Percentiles rank a stretch among this genome's conserved stretches.
Evolutionary conservation across 1,140 invertebrate genomes (phyloP).

Genomic region (Drosophila nikananu): DNA sequence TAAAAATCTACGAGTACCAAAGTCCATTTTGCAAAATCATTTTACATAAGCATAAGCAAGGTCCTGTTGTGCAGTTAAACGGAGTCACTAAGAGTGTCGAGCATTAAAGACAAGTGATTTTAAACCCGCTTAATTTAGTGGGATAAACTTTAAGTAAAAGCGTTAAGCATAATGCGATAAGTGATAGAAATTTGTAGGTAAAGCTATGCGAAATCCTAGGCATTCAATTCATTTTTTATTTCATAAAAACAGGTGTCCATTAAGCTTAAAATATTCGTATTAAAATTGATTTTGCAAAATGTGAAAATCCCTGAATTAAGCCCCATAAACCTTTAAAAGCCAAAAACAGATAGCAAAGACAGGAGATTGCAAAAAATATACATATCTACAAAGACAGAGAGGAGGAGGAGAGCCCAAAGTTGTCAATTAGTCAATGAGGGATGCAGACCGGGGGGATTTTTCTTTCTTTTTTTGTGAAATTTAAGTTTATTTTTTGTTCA

Average conservation of each 20-base stretch:
- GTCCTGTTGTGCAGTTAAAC: not conserved
- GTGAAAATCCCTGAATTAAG: constrained; percentile 11
- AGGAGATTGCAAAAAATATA: constrained; percentile 12
- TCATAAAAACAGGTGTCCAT: not conserved
- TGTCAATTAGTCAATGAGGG: constrained; percentile 67
- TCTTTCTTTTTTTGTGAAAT: constrained; percentile 13
- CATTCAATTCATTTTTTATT: too few relatives aligned
- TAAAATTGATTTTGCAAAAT: constrained; percentile 15
- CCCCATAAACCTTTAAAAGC: constrained; percentile 10
- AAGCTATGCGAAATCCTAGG: not conserved
- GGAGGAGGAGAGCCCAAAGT: constrained; percentile 15
- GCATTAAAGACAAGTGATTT: too few relatives aligned
- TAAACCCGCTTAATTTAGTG: not conserved
- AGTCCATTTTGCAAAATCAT: constrained; percentile 25
- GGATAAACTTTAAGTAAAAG: not conserved
- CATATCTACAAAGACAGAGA: not conserved
- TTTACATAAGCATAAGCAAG: constrained; percentile 3
- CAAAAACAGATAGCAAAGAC: constrained; percentile 24
- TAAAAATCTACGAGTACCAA: constrained; percentile 7
- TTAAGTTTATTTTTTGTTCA: constrained; percentile 21
- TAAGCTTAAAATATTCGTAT: not conserved
- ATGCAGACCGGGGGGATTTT: constrained; percentile 26
- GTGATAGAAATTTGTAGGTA: not conserved
- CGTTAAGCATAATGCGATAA: not conserved
- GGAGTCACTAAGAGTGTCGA: not conserved